A percentile compares a stretch with the other conserved stretches of the same genome.
phyloP scores from a whole-genome alignment of 2,888 invertebrate genomes.

The Theretra japonica region DNA sequence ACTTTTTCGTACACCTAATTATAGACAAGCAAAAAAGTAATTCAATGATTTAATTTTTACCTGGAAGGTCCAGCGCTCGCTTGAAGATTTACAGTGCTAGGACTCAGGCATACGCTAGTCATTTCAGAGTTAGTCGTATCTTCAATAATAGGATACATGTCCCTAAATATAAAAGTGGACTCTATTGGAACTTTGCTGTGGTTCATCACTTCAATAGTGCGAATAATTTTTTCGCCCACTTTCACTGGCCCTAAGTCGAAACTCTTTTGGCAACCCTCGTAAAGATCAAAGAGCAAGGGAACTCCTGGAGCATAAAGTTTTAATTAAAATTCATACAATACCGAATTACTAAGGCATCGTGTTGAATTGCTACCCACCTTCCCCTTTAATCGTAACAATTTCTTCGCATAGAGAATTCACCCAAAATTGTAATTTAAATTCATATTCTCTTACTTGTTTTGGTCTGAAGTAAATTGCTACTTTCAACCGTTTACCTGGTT shows the following conservation, averaged over 20 bases:
- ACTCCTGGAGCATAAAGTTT: constrained; percentile 58
- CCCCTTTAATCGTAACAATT: constrained; percentile 80
- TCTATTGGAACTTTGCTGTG: constrained; percentile 82
- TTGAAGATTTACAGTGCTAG: constrained; percentile 45
- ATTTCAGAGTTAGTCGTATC: constrained; percentile 65
- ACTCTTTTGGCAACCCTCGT: constrained; percentile 79
- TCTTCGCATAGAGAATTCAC: constrained; percentile 82
- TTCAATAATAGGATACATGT: constrained; percentile 71
- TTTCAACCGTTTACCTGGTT: constrained; percentile 68
- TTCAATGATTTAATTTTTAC: constrained; percentile 45
- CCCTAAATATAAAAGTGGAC: constrained; percentile 80
- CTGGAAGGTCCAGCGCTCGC: constrained; percentile 58
- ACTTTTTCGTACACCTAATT: neutral
- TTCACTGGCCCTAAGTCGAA: constrained; percentile 75
- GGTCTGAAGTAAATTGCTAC: constrained; percentile 85
- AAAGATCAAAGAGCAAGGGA: constrained; percentile 73
- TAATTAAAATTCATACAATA: neutral
- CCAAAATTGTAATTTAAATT: constrained; percentile 79
- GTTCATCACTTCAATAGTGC: constrained; percentile 85
- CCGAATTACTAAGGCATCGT: too few relatives aligned
- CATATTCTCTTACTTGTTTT: constrained; percentile 76
- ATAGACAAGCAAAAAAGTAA: neutral
- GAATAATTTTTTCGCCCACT: constrained; percentile 79
- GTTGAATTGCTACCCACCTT: constrained; percentile 65
- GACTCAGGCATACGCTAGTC: constrained; percentile 71